Conservation (phyloP, 2,888 invertebrate genomes). For the Elmis aenea region DNA sequence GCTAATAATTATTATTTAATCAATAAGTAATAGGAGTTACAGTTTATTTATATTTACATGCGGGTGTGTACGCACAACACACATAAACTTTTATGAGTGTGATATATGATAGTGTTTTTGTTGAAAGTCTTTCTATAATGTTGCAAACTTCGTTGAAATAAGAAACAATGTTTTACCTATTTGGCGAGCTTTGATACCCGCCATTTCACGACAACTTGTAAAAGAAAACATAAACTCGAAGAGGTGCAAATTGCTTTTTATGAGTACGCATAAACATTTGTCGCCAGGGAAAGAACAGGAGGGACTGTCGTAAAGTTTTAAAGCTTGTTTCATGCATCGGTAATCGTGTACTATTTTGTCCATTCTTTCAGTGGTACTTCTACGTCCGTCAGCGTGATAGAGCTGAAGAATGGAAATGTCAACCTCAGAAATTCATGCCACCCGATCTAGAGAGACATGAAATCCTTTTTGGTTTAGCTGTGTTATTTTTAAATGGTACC, state of each 20-base stretch:
- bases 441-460: slow-evolving; percentile 65
- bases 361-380: slow-evolving; percentile 60
- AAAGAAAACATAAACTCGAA: slow-evolving; percentile 29
- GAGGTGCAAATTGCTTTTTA: slow-evolving; percentile 35
- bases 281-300: slow-evolving; percentile 22
- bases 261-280: slow-evolving; percentile 34
- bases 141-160: too few relatives aligned
- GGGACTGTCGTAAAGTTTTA: slow-evolving; percentile 31
- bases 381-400: slow-evolving; percentile 58
- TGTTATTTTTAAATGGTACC: slow-evolving; percentile 43
- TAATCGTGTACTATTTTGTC: slow-evolving; percentile 20
- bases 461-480: slow-evolving; percentile 60
- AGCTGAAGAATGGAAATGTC: slow-evolving; percentile 68
- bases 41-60: too few relatives aligned
- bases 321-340: slow-evolving; percentile 25
- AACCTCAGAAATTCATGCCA: slow-evolving; percentile 63
- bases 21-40: too few relatives aligned
- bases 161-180: too few relatives aligned
- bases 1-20: too few relatives aligned
- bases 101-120: too few relatives aligned
- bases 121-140: too few relatives aligned
- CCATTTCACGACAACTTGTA: slow-evolving; percentile 14
- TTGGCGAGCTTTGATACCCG: too few relatives aligned
- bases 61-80: too few relatives aligned
- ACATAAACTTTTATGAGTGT: too few relatives aligned